phyloP scores from a whole-genome alignment of 1,140 invertebrate genomes.

The Penaeus indicus region DNA sequence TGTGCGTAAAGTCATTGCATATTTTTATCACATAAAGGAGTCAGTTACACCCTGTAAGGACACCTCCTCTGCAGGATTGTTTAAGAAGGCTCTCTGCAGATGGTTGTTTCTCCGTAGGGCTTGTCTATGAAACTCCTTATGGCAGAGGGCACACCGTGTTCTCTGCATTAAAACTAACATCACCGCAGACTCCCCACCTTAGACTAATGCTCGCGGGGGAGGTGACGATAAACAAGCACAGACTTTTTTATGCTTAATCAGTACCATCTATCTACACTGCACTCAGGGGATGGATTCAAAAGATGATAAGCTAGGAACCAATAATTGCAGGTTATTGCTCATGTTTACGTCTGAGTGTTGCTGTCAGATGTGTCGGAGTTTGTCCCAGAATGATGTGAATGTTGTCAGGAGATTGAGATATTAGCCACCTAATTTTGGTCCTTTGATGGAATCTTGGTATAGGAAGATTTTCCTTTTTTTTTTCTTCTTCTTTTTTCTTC shows the following conservation, averaged over 20 bases:
- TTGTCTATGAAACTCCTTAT: slow-evolving; percentile 31
- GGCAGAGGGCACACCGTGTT: not conserved
- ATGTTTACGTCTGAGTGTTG: slow-evolving; percentile 43
- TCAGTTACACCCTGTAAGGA: not conserved
- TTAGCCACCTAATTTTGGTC: slow-evolving; percentile 6
- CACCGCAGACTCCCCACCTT: slow-evolving; percentile 31
- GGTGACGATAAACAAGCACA: slow-evolving; percentile 40
- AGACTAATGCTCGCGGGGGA: slow-evolving; percentile 40
- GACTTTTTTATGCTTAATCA: slow-evolving; percentile 33
- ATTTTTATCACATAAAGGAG: slow-evolving; percentile 18
- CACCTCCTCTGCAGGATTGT: slow-evolving; percentile 10
- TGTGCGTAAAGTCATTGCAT: slow-evolving; percentile 45
- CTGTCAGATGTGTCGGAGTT: not conserved
- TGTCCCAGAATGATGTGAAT: slow-evolving; percentile 29
- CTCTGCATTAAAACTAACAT: slow-evolving; percentile 28
- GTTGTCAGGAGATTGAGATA: slow-evolving; percentile 19
- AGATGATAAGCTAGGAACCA: slow-evolving; percentile 42
- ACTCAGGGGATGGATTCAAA: slow-evolving; percentile 56
- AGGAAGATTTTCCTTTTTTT: slow-evolving; percentile 13
- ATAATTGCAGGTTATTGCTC: slow-evolving; percentile 40
- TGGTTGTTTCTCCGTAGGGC: slow-evolving; percentile 26
- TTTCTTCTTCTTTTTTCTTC: no score
- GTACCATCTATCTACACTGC: slow-evolving; percentile 48
- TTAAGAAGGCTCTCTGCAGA: slow-evolving; percentile 28
- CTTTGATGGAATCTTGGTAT: slow-evolving; percentile 18